Evolutionary conservation across 2,888 invertebrate species (phyloP).

Genomic region (Ganaspis brasiliensis): DNA sequence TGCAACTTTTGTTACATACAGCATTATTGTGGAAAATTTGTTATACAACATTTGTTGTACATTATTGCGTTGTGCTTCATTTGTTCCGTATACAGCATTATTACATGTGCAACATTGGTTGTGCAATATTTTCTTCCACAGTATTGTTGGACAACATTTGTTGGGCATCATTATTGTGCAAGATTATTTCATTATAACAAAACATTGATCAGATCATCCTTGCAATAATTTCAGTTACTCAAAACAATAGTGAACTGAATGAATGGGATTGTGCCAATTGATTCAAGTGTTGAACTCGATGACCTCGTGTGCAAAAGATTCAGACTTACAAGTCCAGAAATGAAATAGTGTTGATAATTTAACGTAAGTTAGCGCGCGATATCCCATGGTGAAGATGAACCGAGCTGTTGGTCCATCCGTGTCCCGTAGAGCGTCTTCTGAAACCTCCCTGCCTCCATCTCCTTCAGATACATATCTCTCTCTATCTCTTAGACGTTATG

Average conservation of each 20-base stretch:
- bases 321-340: constrained; percentile 46
- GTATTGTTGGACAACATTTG: no score
- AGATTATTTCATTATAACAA: no score
- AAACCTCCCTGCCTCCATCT: constrained; percentile 20
- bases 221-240: neutral
- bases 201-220: neutral
- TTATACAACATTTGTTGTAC: no score
- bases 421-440: constrained; percentile 59
- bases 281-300: constrained; percentile 10
- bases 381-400: constrained; percentile 76
- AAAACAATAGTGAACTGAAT: neutral
- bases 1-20: no score
- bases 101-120: no score
- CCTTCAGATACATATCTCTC: constrained; percentile 38
- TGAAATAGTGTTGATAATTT: constrained; percentile 73
- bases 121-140: no score
- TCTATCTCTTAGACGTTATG: constrained; percentile 67
- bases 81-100: no score
- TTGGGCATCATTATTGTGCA: no score
- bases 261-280: neutral
- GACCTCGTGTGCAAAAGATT: constrained; percentile 17
- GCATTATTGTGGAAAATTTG: no score
- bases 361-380: constrained; percentile 73
- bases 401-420: constrained; percentile 72
- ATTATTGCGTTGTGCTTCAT: no score